Evolutionary conservation across 2,113 vertebrate species (phyloP), one percentile per base, ranked within the genome.

Genomic region (Chitala chitala): DNA sequence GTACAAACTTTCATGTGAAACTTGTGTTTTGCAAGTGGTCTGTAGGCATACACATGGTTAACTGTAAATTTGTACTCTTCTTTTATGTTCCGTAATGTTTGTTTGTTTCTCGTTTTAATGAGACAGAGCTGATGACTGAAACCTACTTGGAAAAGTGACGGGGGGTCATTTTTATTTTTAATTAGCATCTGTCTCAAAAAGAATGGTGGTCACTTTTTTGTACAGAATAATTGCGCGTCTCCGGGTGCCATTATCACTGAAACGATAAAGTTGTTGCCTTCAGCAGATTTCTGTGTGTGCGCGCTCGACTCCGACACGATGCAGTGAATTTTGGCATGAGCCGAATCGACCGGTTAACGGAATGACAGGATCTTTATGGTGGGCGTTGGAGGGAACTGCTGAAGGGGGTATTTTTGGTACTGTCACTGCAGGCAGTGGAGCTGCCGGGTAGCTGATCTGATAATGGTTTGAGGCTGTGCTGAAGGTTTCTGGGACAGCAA

Each of bases 381-480:
- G 75, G 59, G 61, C 54, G 9, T 3, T 24, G 42, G 56, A 73
- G n/a, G 68, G 53, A 71, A 59, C 55, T 50, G 70, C 3, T 15
- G 76, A 80, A 87, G 33, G 87, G 87, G 81, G 81, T 78, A 88
- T 86, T 82, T 61, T 73, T 77, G 56, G 77, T 78, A 77, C 80
- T 77, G 73, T 77, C 75, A 38, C 69, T 75, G 78, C 75, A 84
- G 81, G 83, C 85, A 84, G 79, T 84, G 84, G 83, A 90, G 69
- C 78, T 87, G 86, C 84, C 83, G 88, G 82, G 77, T 77, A 82
- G 80, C 80, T 83, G 85, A 88, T 86, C 86, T 76, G 81, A 87
- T 87, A 85, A 84, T 55, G 68, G 82, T 82, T 84, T 82, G 78
- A 53, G 46, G 59, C 72, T 85, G 87, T 83, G 75, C 15, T 74